Evolutionary conservation across 1,140 invertebrate species (phyloP).

Genomic region (Yoshiicerus persimilis): DNA sequence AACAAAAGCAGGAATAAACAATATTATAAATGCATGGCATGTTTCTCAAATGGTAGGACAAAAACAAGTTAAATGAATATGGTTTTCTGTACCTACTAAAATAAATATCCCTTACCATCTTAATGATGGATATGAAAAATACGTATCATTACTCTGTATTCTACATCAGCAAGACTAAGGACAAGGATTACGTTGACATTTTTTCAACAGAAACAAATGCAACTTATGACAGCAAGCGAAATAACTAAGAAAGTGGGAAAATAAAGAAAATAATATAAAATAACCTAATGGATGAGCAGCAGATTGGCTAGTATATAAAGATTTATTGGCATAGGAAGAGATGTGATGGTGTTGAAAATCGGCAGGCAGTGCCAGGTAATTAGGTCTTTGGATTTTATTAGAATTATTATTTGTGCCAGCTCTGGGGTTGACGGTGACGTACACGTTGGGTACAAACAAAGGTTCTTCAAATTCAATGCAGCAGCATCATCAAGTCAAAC

Average conservation of each 20-base stretch:
- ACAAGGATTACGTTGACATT: too few species aligned
- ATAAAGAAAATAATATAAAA: background rate
- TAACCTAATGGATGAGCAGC: background rate
- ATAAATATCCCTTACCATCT: too few species aligned
- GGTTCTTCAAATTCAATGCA: background rate
- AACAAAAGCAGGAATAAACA: too few species aligned
- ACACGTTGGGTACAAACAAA: background rate
- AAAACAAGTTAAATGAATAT: too few species aligned
- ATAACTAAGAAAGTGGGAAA: background rate
- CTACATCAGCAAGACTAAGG: too few species aligned
- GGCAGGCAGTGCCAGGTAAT: background rate
- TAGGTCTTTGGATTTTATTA: background rate
- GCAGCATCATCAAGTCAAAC: background rate
- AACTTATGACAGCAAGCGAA: too few species aligned
- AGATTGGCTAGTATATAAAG: background rate
- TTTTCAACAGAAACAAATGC: too few species aligned
- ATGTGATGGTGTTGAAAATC: constrained; percentile 9
- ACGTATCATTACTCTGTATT: too few species aligned
- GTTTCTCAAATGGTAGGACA: too few species aligned
- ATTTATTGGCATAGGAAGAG: background rate
- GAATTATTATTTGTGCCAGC: background rate
- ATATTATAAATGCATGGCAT: too few species aligned
- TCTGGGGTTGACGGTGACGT: background rate
- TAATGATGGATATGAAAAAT: too few species aligned
- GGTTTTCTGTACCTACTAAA: too few species aligned